Conservation (phyloP, 2,797 vertebrate species). For the Chlorospingus flavigularis region DNA sequence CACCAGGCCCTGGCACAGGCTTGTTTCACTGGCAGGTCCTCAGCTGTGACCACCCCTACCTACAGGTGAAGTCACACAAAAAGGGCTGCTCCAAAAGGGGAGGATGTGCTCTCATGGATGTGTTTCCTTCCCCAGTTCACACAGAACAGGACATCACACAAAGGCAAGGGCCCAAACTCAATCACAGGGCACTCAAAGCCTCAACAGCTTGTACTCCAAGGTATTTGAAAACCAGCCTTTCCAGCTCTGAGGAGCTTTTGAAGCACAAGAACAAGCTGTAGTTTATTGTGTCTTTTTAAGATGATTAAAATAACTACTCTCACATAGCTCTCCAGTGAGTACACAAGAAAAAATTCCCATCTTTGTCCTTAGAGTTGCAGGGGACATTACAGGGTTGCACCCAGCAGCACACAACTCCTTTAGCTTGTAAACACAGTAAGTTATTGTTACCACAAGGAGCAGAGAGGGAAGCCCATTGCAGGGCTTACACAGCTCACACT, state of each 20-base stretch:
- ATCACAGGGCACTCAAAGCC: background rate
- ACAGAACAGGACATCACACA: background rate
- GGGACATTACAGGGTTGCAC: background rate
- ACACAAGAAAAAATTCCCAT: background rate
- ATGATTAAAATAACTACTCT: constrained; percentile 21
- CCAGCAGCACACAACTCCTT: background rate
- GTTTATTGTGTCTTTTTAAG: background rate
- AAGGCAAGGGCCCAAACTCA: background rate
- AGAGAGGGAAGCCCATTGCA: background rate
- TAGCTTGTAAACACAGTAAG: constrained; percentile 13
- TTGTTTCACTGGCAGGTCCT: background rate
- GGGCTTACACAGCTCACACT: background rate
- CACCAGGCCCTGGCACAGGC: background rate
- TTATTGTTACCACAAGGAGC: background rate
- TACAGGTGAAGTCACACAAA: background rate
- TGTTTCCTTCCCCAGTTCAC: background rate
- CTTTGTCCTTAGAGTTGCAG: constrained; percentile 7
- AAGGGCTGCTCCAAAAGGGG: background rate
- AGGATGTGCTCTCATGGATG: background rate
- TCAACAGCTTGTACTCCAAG: background rate
- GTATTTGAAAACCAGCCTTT: background rate
- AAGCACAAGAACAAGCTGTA: background rate
- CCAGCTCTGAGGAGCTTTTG: constrained; percentile 12
- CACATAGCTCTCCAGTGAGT: constrained; percentile 3
- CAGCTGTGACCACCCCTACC: background rate